Evolutionary conservation across 2,888 invertebrate genomes (phyloP).

Genomic region (Netelia fuscicornis): DNA sequence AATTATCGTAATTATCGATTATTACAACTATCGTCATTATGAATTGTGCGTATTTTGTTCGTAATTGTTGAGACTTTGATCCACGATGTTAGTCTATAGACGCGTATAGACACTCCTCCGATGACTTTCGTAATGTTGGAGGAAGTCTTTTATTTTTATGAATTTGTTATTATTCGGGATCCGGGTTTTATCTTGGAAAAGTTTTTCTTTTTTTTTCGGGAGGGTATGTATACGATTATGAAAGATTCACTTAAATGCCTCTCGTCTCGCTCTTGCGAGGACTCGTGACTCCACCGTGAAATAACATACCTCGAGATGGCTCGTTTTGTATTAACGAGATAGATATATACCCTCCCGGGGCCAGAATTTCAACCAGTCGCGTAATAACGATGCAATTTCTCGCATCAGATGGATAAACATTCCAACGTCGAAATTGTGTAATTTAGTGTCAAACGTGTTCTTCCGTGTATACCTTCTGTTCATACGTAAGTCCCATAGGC

Average conservation of each 20-base stretch:
- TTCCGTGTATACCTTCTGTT: slow-evolving; percentile 1
- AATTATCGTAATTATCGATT: background rate
- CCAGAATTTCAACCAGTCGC: slow-evolving; percentile 28
- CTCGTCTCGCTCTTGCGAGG: background rate
- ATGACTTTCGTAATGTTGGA: too few relatives aligned
- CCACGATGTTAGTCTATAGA: too few relatives aligned
- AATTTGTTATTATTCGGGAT: too few relatives aligned
- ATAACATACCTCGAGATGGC: slow-evolving; percentile 39
- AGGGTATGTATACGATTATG: slow-evolving; percentile 7
- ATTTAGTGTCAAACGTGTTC: slow-evolving; percentile 23
- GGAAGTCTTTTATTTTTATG: too few relatives aligned
- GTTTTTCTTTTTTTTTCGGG: background rate
- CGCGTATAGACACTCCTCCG: too few relatives aligned
- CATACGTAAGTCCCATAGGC: background rate
- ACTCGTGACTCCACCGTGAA: slow-evolving; percentile 9
- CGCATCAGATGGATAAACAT: slow-evolving; percentile 18
- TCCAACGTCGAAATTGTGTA: slow-evolving; percentile 7
- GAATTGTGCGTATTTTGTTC: background rate
- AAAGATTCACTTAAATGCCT: slow-evolving; percentile 4
- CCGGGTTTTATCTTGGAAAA: too few relatives aligned
- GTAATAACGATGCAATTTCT: slow-evolving; percentile 46
- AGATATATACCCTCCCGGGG: background rate
- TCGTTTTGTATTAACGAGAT: slow-evolving; percentile 33
- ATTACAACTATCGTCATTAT: background rate
- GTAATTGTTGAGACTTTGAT: background rate